A percentile compares a stretch with the other conserved stretches of the same genome.
phyloP scores from a whole-genome alignment of 2,888 invertebrate genomes.

The Pterostichus niger region DNA sequence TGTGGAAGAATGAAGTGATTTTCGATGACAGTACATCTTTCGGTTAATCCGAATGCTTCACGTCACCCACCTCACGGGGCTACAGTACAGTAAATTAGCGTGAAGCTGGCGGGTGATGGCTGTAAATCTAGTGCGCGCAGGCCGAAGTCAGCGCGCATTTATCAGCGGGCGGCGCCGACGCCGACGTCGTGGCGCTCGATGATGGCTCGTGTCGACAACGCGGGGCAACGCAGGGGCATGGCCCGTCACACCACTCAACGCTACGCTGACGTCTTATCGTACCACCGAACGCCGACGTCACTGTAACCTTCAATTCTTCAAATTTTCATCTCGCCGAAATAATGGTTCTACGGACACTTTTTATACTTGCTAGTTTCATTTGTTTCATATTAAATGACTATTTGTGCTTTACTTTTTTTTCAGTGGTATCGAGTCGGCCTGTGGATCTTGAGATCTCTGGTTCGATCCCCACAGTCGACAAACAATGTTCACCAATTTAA shows the following conservation, averaged over 20 bases:
- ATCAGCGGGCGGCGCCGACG: slow-evolving; percentile 55
- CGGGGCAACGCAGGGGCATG: slow-evolving; percentile 6
- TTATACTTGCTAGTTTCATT: background rate
- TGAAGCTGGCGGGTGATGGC: slow-evolving; percentile 63
- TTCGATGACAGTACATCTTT: too few species aligned
- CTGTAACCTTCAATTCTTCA: slow-evolving; percentile 54
- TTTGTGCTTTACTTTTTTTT: too few species aligned
- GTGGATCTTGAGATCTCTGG: too few species aligned
- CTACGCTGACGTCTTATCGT: slow-evolving; percentile 50
- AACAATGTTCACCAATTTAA: too few species aligned
- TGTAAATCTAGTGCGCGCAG: slow-evolving; percentile 63
- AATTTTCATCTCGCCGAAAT: slow-evolving; percentile 33
- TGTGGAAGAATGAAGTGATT: too few species aligned
- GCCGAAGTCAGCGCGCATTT: slow-evolving; percentile 60
- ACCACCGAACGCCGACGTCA: slow-evolving; percentile 2
- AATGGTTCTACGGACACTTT: background rate
- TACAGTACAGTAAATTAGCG: slow-evolving; percentile 58
- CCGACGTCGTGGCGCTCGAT: slow-evolving; percentile 12
- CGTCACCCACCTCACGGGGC: background rate
- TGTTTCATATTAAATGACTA: background rate
- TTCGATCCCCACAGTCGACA: too few species aligned
- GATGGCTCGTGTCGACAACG: slow-evolving; percentile 51
- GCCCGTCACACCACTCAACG: slow-evolving; percentile 33
- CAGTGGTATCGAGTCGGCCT: too few species aligned
- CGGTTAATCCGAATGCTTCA: too few species aligned